Evolutionary conservation across 2,888 invertebrate species (phyloP), one percentile per base, ranked within the genome.

Genomic region (Caenorhabditis sinica): DNA sequence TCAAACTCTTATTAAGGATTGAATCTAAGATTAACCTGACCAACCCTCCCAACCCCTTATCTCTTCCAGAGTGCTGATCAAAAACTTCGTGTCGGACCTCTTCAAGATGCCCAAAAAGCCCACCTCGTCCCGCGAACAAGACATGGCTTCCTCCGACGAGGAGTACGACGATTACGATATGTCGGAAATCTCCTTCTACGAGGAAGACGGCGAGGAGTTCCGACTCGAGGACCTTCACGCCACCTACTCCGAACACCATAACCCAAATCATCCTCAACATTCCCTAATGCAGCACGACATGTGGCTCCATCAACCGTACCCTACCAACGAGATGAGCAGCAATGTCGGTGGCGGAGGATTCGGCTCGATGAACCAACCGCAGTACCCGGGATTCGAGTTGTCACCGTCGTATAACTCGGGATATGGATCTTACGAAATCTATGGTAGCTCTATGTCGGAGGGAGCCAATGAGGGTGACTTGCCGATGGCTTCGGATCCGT

Each of bases 81-180:
- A 87, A 72, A 88, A 88, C 82, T 88, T 88, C 56, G 87, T 88
- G 25, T 83, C 86, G 23, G 86, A 87, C 58, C 63, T 88, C 58
- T 82, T 87, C 81, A 85, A 84, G 58, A 82, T 85, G 65, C 85
- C 73, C 25, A 85, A 85, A 63, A 85, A 79, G 33, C 63, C 80
- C 8, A 33, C 83, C 30, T 28, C 72, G 28, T 45, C 30, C 20
- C 69, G 69, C 6, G 74, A 72, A 28, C 77, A 85, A 43, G 85
- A 85, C 68, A 81, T 81, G 81, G 81, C 81, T 9, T 75, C 74
- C n/a, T 77, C 82, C 1, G 77, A 81, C 9, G 82, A 82, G 30
- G 82, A 82, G 40, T 76, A 49, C 61, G 83, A 83, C 11, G 83
- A 83, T 9, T 79, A 58, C 68, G 82, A 85, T 25, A 58, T 74